phyloP scores from a whole-genome alignment of 2,888 invertebrate species.

The Eupithecia centaureata region DNA sequence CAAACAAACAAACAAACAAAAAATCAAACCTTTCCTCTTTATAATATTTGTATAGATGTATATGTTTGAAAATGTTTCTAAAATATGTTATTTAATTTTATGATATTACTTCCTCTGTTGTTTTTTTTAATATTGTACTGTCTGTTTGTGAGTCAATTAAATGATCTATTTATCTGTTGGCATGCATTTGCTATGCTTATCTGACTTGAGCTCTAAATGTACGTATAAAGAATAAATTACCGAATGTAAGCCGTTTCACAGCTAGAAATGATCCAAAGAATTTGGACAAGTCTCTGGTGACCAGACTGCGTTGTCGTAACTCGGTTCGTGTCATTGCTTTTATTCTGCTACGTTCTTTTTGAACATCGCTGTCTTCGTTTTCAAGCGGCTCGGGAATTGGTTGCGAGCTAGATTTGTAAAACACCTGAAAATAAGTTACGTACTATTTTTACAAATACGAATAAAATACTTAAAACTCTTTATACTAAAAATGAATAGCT shows the following conservation, averaged over 20 bases:
- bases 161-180: too few relatives aligned
- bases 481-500: too few relatives aligned
- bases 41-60: too few relatives aligned
- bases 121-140: too few relatives aligned
- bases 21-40: too few relatives aligned
- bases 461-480: not conserved
- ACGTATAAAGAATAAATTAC: constrained; percentile 51
- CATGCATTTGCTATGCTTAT: too few relatives aligned
- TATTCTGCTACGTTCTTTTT: constrained; percentile 79
- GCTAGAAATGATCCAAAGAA: constrained; percentile 88
- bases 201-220: not conserved
- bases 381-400: constrained; percentile 50
- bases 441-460: not conserved
- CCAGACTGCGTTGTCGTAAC: constrained; percentile 79
- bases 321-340: constrained; percentile 66
- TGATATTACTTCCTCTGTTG: too few relatives aligned
- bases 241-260: constrained; percentile 88
- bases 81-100: too few relatives aligned
- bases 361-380: constrained; percentile 85
- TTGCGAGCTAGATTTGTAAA: constrained; percentile 53
- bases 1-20: too few relatives aligned
- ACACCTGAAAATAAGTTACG: constrained; percentile 48
- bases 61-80: too few relatives aligned
- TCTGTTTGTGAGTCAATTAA: too few relatives aligned
- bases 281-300: constrained; percentile 89